These are phyloP conservation scores for Pogonus chalceus DNA, from an alignment of 1,140 invertebrate genomes.

Conservation along the genomic window DNA sequence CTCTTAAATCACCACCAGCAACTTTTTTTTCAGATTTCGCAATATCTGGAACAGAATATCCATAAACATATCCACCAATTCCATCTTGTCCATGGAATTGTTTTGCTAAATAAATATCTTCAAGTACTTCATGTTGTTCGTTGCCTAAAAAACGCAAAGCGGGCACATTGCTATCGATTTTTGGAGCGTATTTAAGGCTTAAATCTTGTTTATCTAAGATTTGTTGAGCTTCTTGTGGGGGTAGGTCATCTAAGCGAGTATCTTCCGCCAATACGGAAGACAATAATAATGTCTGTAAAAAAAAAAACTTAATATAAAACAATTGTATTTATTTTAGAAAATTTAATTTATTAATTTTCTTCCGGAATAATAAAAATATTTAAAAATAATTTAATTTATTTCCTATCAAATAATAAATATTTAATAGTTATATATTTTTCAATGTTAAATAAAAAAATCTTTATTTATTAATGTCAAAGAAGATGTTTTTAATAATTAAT, in stretches of 20 bases:
- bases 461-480: too few relatives aligned
- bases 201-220: constrained; percentile 39
- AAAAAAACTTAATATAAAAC: too few relatives aligned
- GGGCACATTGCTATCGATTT: constrained; percentile 39
- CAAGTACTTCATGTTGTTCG: constrained; percentile 50
- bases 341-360: too few relatives aligned
- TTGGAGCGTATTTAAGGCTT: constrained; percentile 39
- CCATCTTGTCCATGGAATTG: constrained; percentile 52
- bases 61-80: constrained; percentile 50
- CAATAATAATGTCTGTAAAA: too few relatives aligned
- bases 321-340: too few relatives aligned
- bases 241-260: constrained; percentile 39
- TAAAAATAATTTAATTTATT: too few relatives aligned
- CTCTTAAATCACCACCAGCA: constrained; percentile 39
- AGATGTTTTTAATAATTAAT: too few relatives aligned
- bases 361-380: too few relatives aligned
- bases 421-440: too few relatives aligned
- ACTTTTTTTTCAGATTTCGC: constrained; percentile 46
- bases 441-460: too few relatives aligned
- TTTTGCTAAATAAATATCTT: constrained; percentile 52
- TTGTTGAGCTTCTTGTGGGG: constrained; percentile 50
- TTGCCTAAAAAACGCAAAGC: constrained; percentile 39
- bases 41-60: constrained; percentile 52
- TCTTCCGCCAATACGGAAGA: constrained; percentile 17
- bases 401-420: too few relatives aligned